Evolutionary conservation across 2,113 vertebrate species (phyloP).

Genomic region (Cyanoderma ruficeps): DNA sequence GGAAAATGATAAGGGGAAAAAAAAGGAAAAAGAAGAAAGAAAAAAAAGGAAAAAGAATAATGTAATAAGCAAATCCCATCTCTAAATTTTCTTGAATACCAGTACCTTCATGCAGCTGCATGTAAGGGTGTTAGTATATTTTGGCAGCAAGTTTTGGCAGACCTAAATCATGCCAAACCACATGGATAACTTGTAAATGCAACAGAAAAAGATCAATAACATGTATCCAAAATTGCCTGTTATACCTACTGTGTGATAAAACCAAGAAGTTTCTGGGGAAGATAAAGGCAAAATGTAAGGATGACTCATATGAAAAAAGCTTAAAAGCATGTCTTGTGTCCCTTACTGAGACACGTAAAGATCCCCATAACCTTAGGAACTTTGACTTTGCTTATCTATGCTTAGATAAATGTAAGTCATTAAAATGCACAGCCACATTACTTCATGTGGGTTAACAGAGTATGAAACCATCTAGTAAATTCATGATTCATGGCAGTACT

Average conservation of each 20-base stretch:
- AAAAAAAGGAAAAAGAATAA: not conserved
- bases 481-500: not conserved
- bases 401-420: constrained; percentile 3
- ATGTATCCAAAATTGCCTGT: not conserved
- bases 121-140: not conserved
- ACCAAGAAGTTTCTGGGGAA: not conserved
- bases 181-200: not conserved
- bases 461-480: constrained; percentile 27
- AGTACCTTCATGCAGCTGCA: not conserved
- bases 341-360: not conserved
- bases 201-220: not conserved
- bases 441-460: not conserved
- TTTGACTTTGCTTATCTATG: not conserved
- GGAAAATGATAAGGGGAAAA: not conserved
- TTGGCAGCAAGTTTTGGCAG: not conserved
- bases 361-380: not conserved
- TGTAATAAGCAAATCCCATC: not conserved
- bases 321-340: not conserved
- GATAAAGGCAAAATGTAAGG: not conserved
- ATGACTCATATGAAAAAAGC: not conserved
- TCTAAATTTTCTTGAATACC: not conserved
- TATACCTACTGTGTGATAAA: not conserved
- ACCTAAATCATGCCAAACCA: not conserved
- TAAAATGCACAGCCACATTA: not conserved
- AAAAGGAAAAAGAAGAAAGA: too few species aligned